Conservation (phyloP, 2,113 vertebrate species). For the Blennius ocellaris region DNA sequence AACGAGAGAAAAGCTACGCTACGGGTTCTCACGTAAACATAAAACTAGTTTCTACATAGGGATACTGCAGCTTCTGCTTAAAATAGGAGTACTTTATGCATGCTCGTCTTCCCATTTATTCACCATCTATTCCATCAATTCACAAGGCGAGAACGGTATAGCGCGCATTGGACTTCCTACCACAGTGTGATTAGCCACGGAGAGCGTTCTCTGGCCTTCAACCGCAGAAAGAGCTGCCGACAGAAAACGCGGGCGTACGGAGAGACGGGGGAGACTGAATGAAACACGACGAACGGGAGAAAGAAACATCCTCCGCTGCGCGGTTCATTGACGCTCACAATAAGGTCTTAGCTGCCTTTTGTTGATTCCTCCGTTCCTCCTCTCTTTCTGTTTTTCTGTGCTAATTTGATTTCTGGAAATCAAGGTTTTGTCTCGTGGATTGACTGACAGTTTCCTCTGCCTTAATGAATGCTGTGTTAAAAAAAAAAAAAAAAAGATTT, state of each 20-base stretch:
- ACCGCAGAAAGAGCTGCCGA: slow-evolving; percentile 22
- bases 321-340: slow-evolving; percentile 61
- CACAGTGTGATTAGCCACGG: not conserved
- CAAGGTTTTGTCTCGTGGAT: slow-evolving; percentile 71
- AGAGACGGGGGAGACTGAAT: slow-evolving; percentile 8
- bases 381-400: slow-evolving; percentile 60
- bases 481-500: slow-evolving; percentile 54
- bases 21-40: not conserved
- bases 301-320: slow-evolving; percentile 51
- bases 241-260: slow-evolving; percentile 25
- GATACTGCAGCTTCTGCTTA: too few relatives aligned
- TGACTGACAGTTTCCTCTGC: slow-evolving; percentile 76
- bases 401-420: slow-evolving; percentile 80
- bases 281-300: slow-evolving; percentile 53
- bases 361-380: slow-evolving; percentile 65
- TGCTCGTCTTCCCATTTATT: not conserved
- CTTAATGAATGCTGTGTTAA: slow-evolving; percentile 66
- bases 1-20: too few relatives aligned
- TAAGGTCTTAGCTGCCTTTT: slow-evolving; percentile 70
- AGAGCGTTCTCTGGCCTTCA: too few relatives aligned
- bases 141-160: not conserved
- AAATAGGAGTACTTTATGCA: not conserved
- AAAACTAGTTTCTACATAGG: not conserved
- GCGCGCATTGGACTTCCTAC: not conserved
- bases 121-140: not conserved